Evolutionary conservation across 2,888 invertebrate species (phyloP).

Genomic region (Ormyrus rosae): DNA sequence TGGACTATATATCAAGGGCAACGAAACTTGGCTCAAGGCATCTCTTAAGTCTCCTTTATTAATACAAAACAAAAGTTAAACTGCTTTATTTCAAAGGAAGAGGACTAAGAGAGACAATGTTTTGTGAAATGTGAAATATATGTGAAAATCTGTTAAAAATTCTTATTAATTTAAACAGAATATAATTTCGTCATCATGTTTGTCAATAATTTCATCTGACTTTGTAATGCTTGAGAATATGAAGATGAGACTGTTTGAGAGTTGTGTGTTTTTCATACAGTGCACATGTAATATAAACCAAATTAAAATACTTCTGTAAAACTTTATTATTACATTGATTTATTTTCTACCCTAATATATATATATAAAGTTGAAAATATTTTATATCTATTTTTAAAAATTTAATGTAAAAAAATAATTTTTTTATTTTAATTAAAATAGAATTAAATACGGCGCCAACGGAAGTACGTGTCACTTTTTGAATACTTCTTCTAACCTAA

Average conservation of each 20-base stretch:
- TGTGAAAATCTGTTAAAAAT: constrained; percentile 38
- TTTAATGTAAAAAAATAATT: not conserved
- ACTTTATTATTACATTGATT: constrained; percentile 16
- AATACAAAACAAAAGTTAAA: constrained; percentile 27
- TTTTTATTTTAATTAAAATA: not conserved
- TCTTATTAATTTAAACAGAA: constrained; percentile 37
- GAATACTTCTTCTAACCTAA: constrained; percentile 23
- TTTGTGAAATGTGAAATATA: constrained; percentile 51
- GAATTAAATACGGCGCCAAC: constrained; percentile 25
- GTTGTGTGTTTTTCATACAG: constrained; percentile 62
- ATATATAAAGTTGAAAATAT: not conserved
- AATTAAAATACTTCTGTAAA: constrained; percentile 65
- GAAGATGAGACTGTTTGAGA: constrained; percentile 42
- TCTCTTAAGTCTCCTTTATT: not conserved
- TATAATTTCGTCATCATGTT: constrained; percentile 34
- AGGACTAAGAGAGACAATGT: constrained; percentile 28
- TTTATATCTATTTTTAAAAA: constrained; percentile 1
- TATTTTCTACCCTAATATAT: not conserved
- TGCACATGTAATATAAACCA: constrained; percentile 66
- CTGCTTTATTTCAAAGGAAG: constrained; percentile 14
- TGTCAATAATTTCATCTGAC: constrained; percentile 37
- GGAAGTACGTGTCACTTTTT: constrained; percentile 27
- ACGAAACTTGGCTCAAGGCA: constrained; percentile 20
- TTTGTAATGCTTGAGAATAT: constrained; percentile 43
- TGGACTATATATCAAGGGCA: constrained; percentile 3